A percentile compares a stretch with the other conserved stretches of the same genome.
Evolutionary conservation across 2,113 vertebrate genomes (phyloP).

Genomic region (Amia ocellicauda): DNA sequence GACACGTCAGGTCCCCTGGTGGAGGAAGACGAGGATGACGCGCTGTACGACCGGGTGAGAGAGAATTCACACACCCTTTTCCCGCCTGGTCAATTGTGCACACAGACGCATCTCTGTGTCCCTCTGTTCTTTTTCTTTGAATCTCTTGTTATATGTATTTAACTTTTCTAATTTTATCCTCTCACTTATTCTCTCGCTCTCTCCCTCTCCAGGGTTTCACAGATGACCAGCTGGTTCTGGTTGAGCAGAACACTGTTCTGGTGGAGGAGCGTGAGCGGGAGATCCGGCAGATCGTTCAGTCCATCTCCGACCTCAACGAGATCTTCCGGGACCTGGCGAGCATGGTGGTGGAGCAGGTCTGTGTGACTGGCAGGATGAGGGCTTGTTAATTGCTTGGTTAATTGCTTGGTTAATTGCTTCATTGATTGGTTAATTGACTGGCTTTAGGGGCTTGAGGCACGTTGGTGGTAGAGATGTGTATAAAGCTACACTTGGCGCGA

Average conservation of each 20-base stretch:
- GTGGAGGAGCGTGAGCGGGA: conserved; percentile 90
- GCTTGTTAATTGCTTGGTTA: neutral
- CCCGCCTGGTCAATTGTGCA: too few species aligned
- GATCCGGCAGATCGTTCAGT: conserved; percentile 94
- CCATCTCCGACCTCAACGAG: conserved; percentile 93
- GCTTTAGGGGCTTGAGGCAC: neutral
- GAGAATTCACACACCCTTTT: too few species aligned
- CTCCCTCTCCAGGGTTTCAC: conserved; percentile 78
- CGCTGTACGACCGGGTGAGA: conserved; percentile 85
- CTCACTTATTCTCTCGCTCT: neutral
- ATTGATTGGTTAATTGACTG: neutral
- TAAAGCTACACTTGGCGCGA: neutral
- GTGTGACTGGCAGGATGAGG: neutral
- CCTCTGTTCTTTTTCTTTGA: too few species aligned
- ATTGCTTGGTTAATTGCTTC: neutral
- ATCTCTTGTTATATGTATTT: too few species aligned
- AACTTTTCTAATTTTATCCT: neutral
- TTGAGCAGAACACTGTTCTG: conserved; percentile 84
- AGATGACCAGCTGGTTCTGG: conserved; percentile 85
- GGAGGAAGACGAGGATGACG: conserved; percentile 87
- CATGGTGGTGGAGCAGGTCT: conserved; percentile 98
- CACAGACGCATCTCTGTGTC: too few species aligned
- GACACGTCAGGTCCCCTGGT: conserved; percentile 86
- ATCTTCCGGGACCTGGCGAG: conserved; percentile 89
- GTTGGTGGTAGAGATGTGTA: neutral